Base-by-base conservation (phyloP, 1,140 invertebrate species). In the Antheraea mylitta region DNA sequence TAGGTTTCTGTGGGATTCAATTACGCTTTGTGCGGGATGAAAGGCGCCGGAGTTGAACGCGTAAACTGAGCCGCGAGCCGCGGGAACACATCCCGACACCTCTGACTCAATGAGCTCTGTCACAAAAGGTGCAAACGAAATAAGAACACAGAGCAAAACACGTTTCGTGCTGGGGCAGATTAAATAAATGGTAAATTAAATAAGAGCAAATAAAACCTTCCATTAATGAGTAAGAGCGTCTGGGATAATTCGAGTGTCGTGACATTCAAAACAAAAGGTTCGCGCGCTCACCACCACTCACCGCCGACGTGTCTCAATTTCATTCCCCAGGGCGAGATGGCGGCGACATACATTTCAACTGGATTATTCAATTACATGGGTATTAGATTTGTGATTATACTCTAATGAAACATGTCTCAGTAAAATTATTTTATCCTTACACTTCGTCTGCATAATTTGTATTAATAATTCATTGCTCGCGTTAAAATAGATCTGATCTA, bases 181-280 rank as follows among this genome's bases (percentile, higher is more conserved):
- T 92, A 83, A 91, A 90, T 91, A 90, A 91, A 90, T 90, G 85
- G 83, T 82, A 92, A 92, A 92, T 92, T 92, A 90, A 90, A 91
- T 90, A 85, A 89, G 82, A 92, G 87, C 88, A 90, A 92, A 92
- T 90, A 90, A 90, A 92, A 87, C 74, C 64, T 64, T 59, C 80
- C 79, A 85, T 87, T 89, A 89, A 88, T 84, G 81, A 86, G 82
- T 83, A 83, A 87, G 86, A 82, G 79, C 79, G 78, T 78, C 81
- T 77, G 78, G 81, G 78, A 83, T 83, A 85, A 87, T 88, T 84
- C 78, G 79, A 73, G 78, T 79, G 72, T 71, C 76, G 78, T 85
- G 79, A 82, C 79, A 78, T 80, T 72, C 73, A 69, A 59, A 71
- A 88, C 83, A 87, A 91, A 86, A 80, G 79, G 67, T 71, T 73